Evolutionary conservation across 2,888 invertebrate genomes (phyloP).

Genomic region (Caenorhabditis zanzibari): DNA sequence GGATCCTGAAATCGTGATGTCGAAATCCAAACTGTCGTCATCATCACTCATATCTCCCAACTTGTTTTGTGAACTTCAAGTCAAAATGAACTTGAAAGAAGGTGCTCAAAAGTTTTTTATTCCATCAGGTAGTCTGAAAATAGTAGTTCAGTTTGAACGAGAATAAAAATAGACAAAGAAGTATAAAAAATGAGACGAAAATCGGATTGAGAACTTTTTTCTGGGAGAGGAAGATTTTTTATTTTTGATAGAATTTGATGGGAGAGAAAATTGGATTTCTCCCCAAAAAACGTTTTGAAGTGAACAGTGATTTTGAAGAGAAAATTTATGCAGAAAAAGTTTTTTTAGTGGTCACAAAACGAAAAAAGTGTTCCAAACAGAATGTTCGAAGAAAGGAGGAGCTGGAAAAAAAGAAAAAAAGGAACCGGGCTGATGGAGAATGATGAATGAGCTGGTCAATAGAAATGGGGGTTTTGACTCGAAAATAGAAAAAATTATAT

Average conservation of each 20-base stretch:
- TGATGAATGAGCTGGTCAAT: constrained; percentile 24
- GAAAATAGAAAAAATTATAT: neutral
- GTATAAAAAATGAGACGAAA: no score
- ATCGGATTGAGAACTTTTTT: neutral
- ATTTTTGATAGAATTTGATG: neutral
- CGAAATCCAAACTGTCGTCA: constrained; percentile 64
- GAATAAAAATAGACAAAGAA: neutral
- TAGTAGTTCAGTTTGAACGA: no score
- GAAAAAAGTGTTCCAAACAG: no score
- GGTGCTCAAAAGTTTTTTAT: no score
- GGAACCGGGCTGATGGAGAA: constrained; percentile 25
- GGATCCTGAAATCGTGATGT: constrained; percentile 64
- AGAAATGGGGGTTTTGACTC: neutral
- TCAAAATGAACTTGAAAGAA: no score
- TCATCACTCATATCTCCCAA: constrained; percentile 37
- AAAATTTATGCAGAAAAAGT: neutral
- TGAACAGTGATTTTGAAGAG: neutral
- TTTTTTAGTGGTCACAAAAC: neutral
- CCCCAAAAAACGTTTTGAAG: neutral
- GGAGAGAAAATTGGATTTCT: constrained; percentile 1
- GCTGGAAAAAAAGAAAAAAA: neutral
- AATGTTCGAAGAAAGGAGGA: neutral
- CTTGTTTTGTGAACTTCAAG: neutral
- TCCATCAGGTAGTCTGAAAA: no score
- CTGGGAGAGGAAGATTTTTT: neutral